phyloP scores from a whole-genome alignment of 2,113 vertebrate genomes.

The Tachysurus vachellii region DNA sequence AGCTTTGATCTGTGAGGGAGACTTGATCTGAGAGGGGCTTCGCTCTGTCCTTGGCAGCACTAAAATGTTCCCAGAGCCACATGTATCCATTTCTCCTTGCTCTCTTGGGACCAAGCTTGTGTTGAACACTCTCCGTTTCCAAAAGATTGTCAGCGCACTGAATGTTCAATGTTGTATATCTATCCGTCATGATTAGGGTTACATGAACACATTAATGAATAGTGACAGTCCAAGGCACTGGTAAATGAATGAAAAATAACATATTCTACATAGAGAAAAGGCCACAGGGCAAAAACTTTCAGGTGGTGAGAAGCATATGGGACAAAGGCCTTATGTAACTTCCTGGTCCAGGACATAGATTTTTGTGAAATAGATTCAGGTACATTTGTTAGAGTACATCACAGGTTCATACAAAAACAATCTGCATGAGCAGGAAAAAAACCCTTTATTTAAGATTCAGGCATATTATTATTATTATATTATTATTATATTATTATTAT shows the following conservation, averaged over 20 bases:
- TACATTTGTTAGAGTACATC: neutral
- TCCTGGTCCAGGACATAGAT: neutral
- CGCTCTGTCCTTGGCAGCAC: constrained; percentile 11
- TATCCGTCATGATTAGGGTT: neutral
- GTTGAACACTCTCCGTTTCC: neutral
- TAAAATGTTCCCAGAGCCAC: constrained; percentile 27
- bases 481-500: no score
- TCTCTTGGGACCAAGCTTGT: neutral
- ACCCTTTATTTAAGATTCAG: neutral
- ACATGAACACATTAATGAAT: neutral
- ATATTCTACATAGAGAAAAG: neutral
- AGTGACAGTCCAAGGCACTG: neutral
- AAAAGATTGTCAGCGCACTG: neutral
- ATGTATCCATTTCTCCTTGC: constrained; percentile 1
- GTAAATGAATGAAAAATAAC: neutral
- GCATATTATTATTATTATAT: neutral
- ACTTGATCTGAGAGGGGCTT: constrained; percentile 30
- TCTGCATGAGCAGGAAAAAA: neutral
- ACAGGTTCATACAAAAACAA: neutral
- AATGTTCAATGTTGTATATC: neutral
- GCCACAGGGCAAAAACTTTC: neutral
- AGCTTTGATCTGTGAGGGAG: constrained; percentile 36
- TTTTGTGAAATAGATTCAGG: neutral
- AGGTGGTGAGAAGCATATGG: neutral
- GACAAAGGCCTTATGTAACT: neutral